Base-by-base conservation (phyloP, 2,113 vertebrate species). In the Pandion haliaetus region DNA sequence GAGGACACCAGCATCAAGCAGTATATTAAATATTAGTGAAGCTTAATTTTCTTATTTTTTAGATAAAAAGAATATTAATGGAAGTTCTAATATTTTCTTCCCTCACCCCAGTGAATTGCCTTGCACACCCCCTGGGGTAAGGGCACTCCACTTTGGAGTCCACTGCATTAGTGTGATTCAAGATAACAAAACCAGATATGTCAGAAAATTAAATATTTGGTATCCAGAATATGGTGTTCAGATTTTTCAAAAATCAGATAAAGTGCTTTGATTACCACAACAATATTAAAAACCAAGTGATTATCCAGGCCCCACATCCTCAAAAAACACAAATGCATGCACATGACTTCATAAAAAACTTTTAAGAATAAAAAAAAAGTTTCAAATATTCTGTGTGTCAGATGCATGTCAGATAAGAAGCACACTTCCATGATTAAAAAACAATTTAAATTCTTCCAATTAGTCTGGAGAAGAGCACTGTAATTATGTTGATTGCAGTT, bases 31-130 rank as follows among this genome's bases (percentile, higher is more conserved):
- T 47, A 57, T 14, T 34, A 82, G 47, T 19, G 58, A 66, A 72
- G 18, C 9, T 78, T 65, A 9, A 76, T 24, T 29, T 52, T 50
- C 11, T 62, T 66, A n/a, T 36, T 81, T 85, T 54, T 44, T 12
- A 57, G 13, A 50, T n/a, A 66, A 73, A 71, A 57, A 45, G 19
- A 65, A 3, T 29, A 78, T 23, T 59, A 66, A 59, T 9, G 4
- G 17, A 54, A 55, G 5, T 49, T 44, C 24, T 42, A 62, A 5
- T 28, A 23, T 31, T 78, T 78, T 79, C 19, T 67, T 73, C n/a
- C 11, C 0, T 0, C 20, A 34, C 7, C 8, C 9, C 23, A 63
- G 5, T 7, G 17, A 21, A 66, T 32, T 31, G 58, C n/a, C 38
- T 59, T 58, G 34, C 18, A 40, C 10, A 29, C 2, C 6, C 20